A percentile compares a stretch with the other conserved stretches of the same genome.
Evolutionary conservation across 2,888 invertebrate species (phyloP).

Genomic region (Hirtodrosophila histrioides): DNA sequence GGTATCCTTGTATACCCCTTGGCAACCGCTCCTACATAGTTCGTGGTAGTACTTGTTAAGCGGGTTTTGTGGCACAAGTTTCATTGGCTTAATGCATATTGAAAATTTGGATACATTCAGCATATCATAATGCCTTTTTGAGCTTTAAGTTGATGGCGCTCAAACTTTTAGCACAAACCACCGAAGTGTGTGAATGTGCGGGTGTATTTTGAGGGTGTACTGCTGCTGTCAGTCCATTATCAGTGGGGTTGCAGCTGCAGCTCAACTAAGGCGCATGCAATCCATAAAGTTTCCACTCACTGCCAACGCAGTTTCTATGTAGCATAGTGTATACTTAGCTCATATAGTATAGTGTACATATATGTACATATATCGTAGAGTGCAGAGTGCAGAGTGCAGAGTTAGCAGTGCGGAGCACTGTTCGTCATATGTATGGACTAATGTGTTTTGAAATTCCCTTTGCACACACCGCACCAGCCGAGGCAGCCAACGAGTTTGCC

Average conservation of each 20-base stretch:
- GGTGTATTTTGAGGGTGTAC: not conserved
- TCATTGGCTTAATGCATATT: constrained; percentile 66
- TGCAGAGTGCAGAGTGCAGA: no score
- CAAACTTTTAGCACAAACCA: constrained; percentile 51
- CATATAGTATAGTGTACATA: no score
- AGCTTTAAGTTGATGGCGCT: constrained; percentile 66
- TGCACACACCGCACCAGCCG: not conserved
- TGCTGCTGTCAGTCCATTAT: constrained; percentile 28
- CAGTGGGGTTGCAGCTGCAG: constrained; percentile 58
- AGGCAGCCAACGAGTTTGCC: not conserved
- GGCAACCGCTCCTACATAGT: no score
- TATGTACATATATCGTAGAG: no score
- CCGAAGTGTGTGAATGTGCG: constrained; percentile 4
- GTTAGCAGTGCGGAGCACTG: no score
- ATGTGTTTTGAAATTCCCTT: not conserved
- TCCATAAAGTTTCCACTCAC: constrained; percentile 13
- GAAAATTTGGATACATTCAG: constrained; percentile 61
- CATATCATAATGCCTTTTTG: constrained; percentile 52
- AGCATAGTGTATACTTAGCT: no score
- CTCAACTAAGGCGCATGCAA: constrained; percentile 16
- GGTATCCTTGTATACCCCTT: not conserved
- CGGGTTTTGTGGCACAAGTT: constrained; percentile 42
- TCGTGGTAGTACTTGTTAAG: no score
- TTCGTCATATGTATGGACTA: constrained; percentile 19
- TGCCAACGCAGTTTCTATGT: constrained; percentile 4